Evolutionary conservation across 2,113 vertebrate species (phyloP), one percentile per base, ranked within the genome.

Genomic region (Fregata magnificens): DNA sequence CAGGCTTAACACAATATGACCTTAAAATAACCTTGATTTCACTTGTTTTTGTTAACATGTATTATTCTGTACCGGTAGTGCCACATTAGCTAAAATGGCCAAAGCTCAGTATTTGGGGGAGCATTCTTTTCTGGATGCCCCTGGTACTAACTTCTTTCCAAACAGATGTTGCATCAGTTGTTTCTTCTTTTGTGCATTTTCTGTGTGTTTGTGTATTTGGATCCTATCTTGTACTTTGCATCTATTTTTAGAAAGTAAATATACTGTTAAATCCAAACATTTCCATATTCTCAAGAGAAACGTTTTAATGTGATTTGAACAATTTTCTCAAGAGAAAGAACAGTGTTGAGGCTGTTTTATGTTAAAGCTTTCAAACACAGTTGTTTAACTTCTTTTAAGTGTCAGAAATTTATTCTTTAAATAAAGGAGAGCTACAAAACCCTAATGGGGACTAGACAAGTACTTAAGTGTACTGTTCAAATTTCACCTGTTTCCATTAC

Each of bases 401-500:
- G 93, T 89, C 86, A 96, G 87, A 95, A 95, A 91, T 95, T 65
- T 96, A 58, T 88, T 96, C 73, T 93, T 94, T 96, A 97, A 97
- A 97, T 97, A 96, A 95, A 96, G 81, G 47, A 96, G 82, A 83
- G 45, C 44, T 88, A 65, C 12, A 7, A 91, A 95, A 92, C 61
- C 50, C 61, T 92, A 94, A 94, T 24, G 84, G 90, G 91, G 47
- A 82, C 77, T 80, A 87, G 70, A 31, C 63, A 95, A 95, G 67
- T 71, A 71, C 80, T 92, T 92, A 86, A 97, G 86, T 10, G 42
- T 52, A 61, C 49, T 97, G 96, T 96, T 98, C 95, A 93, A 69
- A 52, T 90, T 86, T 91, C 88, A 97, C 96, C 96, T 97, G 90
- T 97, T 98, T 97, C 97, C 97, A 97, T 97, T 94, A 94, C 93